Percentiles rank a stretch among this genome's conserved stretches.
These are phyloP conservation scores for Cheumatopsyche charites DNA, from an alignment of 1,140 invertebrate genomes.

Conservation along the genomic window DNA sequence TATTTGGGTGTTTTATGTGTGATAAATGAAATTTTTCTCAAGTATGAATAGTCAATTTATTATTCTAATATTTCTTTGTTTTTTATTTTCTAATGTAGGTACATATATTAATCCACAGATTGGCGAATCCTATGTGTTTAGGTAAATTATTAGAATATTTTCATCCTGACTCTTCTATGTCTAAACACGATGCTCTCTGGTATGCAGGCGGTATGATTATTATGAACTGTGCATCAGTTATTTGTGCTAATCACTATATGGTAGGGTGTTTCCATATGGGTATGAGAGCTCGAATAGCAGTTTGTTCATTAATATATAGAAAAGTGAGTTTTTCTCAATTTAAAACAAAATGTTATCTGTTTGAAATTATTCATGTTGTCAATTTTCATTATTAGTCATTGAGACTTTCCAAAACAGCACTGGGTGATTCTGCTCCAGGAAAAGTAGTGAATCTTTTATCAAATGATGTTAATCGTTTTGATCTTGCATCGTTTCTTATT, in stretches of 20 bases:
- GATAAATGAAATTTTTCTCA: constrained; percentile 56
- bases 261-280: constrained; percentile 66
- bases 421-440: constrained; percentile 79
- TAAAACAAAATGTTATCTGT: constrained; percentile 47
- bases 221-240: constrained; percentile 59
- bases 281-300: constrained; percentile 65
- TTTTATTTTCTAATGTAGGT: no score
- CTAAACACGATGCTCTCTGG: constrained; percentile 59
- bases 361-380: neutral
- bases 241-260: constrained; percentile 67
- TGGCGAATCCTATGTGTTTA: constrained; percentile 61
- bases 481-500: constrained; percentile 67
- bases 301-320: constrained; percentile 72
- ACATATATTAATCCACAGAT: no score
- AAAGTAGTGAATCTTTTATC: constrained; percentile 86
- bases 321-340: no score
- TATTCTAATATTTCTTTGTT: no score
- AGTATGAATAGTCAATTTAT: constrained; percentile 52
- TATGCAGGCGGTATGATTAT: constrained; percentile 67
- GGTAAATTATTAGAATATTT: constrained; percentile 64
- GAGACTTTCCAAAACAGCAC: constrained; percentile 67
- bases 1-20: constrained; percentile 53
- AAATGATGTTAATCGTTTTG: constrained; percentile 78
- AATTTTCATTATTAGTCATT: constrained; percentile 64
- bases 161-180: constrained; percentile 52